Conservation (phyloP, 2,888 invertebrate species). For the Nudaria mundana region DNA sequence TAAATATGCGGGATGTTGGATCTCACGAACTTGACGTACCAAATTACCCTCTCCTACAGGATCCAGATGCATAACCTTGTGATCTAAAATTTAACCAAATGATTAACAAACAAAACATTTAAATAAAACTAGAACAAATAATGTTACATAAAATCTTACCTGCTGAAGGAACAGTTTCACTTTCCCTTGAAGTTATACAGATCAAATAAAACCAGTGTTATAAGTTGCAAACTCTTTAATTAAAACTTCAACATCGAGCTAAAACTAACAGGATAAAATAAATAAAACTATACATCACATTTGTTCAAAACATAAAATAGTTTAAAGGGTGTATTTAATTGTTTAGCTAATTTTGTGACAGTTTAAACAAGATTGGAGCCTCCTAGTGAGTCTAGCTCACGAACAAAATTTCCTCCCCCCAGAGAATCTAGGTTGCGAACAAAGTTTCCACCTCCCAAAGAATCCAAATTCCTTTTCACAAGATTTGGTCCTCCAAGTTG, state of each 20-base stretch:
- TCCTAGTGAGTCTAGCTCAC: constrained; percentile 60
- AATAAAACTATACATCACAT: constrained; percentile 50
- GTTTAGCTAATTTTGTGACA: constrained; percentile 18
- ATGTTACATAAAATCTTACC: constrained; percentile 20
- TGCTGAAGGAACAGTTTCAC: constrained; percentile 2
- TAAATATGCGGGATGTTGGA: constrained; percentile 51
- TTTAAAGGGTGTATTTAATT: constrained; percentile 16
- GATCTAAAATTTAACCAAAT: constrained; percentile 57
- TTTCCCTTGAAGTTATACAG: background rate
- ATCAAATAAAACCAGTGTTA: constrained; percentile 7
- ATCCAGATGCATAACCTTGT: constrained; percentile 63
- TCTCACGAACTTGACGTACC: constrained; percentile 60
- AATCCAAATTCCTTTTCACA: constrained; percentile 64
- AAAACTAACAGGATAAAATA: constrained; percentile 34
- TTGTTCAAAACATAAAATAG: constrained; percentile 38
- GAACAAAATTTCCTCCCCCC: constrained; percentile 75
- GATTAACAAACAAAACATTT: no score
- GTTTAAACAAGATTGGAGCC: constrained; percentile 64
- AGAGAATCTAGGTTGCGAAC: constrained; percentile 71
- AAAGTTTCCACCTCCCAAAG: constrained; percentile 69
- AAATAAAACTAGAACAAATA: background rate
- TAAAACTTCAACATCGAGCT: constrained; percentile 39
- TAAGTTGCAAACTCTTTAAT: constrained; percentile 49
- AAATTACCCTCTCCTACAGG: constrained; percentile 64
- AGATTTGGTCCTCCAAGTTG: constrained; percentile 68